phyloP scores from a whole-genome alignment of 92 coral and sea anemone species.

The Montipora capitata region DNA sequence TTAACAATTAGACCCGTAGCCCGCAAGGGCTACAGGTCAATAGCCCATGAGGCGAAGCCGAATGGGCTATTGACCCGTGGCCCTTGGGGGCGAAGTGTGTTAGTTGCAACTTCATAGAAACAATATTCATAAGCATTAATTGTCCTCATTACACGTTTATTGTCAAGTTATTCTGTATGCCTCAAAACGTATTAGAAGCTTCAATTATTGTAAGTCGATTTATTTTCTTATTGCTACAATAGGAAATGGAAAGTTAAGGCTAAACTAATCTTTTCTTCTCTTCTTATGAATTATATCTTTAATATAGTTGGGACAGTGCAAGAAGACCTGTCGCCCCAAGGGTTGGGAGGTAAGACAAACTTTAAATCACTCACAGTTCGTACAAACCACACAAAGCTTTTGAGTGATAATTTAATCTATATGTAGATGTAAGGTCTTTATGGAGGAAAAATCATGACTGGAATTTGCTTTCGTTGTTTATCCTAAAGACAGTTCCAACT shows the following conservation, averaged over 20 bases:
- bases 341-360: conserved; percentile 17
- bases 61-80: too few relatives aligned
- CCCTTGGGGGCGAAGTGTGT: too few relatives aligned
- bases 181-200: too few relatives aligned
- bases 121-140: too few relatives aligned
- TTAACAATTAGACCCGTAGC: too few relatives aligned
- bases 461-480: conserved; percentile 25
- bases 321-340: conserved; percentile 22
- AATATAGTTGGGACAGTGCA: conserved; percentile 15
- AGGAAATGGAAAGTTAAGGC: neutral
- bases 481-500: conserved; percentile 24
- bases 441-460: conserved; percentile 16
- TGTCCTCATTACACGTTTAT: too few relatives aligned
- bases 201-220: conserved; percentile 17
- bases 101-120: too few relatives aligned
- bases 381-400: conserved; percentile 32
- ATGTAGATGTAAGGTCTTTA: neutral
- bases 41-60: too few relatives aligned
- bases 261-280: conserved; percentile 12
- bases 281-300: conserved; percentile 10
- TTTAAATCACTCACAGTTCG: neutral
- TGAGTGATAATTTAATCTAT: neutral
- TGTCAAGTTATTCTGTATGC: too few relatives aligned
- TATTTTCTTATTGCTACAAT: conserved; percentile 2
- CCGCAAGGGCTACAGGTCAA: too few relatives aligned